A percentile compares a stretch with the other conserved stretches of the same genome.
Evolutionary conservation across 2,113 vertebrate genomes (phyloP).

Genomic region (Paramormyrops kingsleyae): DNA sequence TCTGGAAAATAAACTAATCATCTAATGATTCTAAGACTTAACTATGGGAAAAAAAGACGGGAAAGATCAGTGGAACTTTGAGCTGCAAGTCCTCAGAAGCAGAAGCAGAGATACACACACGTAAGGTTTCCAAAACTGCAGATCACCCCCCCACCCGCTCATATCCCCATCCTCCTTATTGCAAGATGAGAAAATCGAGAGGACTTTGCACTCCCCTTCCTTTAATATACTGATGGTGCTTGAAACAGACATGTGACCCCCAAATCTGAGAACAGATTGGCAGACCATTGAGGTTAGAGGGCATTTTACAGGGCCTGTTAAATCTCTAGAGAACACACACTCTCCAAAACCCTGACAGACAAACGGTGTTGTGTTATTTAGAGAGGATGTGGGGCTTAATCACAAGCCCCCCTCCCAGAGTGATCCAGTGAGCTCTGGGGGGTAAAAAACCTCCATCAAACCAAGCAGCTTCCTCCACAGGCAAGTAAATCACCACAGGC

Average conservation of each 20-base stretch:
- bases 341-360: background rate
- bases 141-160: too few relatives aligned
- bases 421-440: background rate
- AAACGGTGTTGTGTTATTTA: background rate
- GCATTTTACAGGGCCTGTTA: background rate
- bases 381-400: conserved; percentile 6
- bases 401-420: background rate
- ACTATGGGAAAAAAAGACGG: background rate
- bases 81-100: background rate
- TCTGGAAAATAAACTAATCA: background rate
- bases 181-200: background rate
- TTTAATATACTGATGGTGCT: background rate
- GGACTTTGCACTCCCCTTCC: background rate
- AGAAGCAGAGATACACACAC: background rate
- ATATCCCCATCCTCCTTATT: background rate
- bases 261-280: background rate
- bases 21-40: background rate
- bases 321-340: background rate
- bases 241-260: background rate
- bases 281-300: background rate
- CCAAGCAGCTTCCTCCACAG: background rate
- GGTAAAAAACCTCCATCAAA: background rate
- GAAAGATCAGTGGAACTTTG: background rate
- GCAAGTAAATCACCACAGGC: background rate
- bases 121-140: background rate